Conservation (phyloP, 2,113 vertebrate genomes). For the Petrocephalus zakoni region DNA sequence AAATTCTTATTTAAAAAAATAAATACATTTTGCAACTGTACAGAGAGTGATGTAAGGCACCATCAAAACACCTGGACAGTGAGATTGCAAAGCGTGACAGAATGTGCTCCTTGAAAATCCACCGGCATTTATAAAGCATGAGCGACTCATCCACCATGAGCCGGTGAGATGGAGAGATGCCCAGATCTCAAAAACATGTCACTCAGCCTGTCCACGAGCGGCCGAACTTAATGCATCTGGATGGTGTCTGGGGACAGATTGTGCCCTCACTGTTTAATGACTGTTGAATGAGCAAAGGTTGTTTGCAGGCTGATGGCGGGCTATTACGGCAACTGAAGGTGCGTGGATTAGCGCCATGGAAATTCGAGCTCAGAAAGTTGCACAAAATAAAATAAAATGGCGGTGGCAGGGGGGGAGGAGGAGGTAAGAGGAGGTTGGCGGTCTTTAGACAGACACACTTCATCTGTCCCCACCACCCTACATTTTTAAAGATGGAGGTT, state of each 20-base stretch:
- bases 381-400: not conserved
- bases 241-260: not conserved
- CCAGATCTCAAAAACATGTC: slow-evolving; percentile 4
- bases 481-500: slow-evolving; percentile 3
- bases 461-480: not conserved
- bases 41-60: not conserved
- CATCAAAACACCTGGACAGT: not conserved
- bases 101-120: not conserved
- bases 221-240: slow-evolving; percentile 9
- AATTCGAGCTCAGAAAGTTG: not conserved
- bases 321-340: not conserved
- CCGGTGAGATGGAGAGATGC: slow-evolving; percentile 4
- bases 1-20: not conserved
- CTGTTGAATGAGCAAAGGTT: not conserved
- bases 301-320: not conserved
- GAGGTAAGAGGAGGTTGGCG: not conserved
- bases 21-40: not conserved
- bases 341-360: not conserved
- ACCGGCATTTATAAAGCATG: slow-evolving; percentile 11
- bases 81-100: slow-evolving; percentile 1
- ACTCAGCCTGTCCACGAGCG: slow-evolving; percentile 5
- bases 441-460: not conserved
- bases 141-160: not conserved
- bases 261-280: not conserved
- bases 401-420: not conserved